phyloP scores from a whole-genome alignment of 2,113 vertebrate genomes.

The Sialia sialis region DNA sequence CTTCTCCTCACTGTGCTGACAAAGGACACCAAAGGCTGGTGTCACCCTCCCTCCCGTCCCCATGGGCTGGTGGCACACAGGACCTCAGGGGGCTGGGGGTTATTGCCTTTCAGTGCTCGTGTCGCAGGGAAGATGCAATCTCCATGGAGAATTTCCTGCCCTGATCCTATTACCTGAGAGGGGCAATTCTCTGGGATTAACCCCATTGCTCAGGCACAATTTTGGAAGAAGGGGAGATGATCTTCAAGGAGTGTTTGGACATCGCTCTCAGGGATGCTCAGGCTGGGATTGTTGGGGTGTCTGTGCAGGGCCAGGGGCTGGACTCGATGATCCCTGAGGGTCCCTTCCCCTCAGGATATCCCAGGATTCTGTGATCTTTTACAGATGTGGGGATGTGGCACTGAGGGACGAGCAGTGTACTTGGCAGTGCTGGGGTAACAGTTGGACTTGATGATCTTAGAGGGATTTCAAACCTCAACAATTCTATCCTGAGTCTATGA shows the following conservation, averaged over 20 bases:
- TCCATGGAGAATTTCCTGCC: background rate
- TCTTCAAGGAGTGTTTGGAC: background rate
- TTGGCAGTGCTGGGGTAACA: background rate
- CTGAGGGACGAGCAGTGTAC: background rate
- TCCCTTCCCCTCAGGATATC: background rate
- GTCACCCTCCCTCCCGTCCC: background rate
- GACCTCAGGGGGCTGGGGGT: accelerated
- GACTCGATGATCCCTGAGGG: background rate
- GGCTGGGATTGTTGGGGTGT: background rate
- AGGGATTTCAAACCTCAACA: background rate
- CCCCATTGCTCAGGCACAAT: background rate
- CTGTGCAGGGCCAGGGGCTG: background rate
- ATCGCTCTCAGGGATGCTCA: accelerated
- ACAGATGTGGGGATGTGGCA: background rate
- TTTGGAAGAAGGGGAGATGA: background rate
- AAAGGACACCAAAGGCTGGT: background rate
- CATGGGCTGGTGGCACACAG: background rate
- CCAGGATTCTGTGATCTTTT: background rate
- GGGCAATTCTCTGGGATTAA: background rate
- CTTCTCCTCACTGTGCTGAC: background rate
- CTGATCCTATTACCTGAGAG: background rate
- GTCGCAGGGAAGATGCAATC: background rate
- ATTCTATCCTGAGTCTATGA: background rate
- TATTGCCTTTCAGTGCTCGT: background rate
- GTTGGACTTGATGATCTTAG: background rate